phyloP scores from a whole-genome alignment of 1,140 invertebrate genomes.

The Lepidostoma basale region DNA sequence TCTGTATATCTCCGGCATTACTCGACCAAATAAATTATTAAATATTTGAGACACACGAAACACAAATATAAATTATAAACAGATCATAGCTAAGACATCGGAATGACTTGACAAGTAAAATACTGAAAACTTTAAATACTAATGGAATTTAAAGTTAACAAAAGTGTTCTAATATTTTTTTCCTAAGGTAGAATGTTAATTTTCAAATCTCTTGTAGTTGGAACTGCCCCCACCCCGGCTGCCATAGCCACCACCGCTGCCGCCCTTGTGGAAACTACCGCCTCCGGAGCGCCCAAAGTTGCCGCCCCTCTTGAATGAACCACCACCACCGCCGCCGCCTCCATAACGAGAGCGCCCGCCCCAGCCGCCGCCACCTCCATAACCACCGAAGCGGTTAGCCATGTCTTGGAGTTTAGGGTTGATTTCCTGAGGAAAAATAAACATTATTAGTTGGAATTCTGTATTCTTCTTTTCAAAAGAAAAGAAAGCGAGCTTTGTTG shows the following conservation, averaged over 20 bases:
- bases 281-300: conserved; percentile 47
- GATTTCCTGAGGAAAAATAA: conserved; percentile 54
- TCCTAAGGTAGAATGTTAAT: conserved; percentile 13
- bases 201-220: conserved; percentile 30
- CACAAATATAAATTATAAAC: conserved; percentile 1
- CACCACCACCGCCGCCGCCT: conserved; percentile 52
- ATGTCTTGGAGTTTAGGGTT: conserved; percentile 64
- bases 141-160: conserved; percentile 8
- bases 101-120: conserved; percentile 7
- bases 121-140: conserved; percentile 6
- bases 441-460: too few species aligned
- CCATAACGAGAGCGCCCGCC: conserved; percentile 55
- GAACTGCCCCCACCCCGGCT: conserved; percentile 51
- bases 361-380: conserved; percentile 61
- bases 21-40: conserved; percentile 19
- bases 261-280: conserved; percentile 50
- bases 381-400: conserved; percentile 60
- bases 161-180: neutral
- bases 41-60: conserved; percentile 15
- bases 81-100: conserved; percentile 9
- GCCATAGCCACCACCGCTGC: conserved; percentile 50
- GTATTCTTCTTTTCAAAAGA: too few species aligned
- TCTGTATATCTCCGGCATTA: neutral
- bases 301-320: conserved; percentile 35
- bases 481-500: conserved; percentile 56